Evolutionary conservation across 92 coral and sea anemone genomes (phyloP), one percentile per base, ranked within the genome.

Genomic region (Galaxea fascicularis): DNA sequence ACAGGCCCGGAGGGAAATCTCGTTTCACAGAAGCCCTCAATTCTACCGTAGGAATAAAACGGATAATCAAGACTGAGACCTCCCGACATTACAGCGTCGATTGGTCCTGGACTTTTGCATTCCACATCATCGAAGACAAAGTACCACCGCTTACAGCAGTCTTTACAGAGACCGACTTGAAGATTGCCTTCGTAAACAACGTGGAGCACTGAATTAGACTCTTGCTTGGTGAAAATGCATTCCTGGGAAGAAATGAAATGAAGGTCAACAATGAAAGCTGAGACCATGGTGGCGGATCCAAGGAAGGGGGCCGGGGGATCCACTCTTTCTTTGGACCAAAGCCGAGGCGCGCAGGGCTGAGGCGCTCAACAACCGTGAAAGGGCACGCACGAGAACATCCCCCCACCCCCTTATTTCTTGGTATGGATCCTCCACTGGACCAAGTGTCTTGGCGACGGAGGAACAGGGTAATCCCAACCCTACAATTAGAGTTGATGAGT

Each of bases 51-150:
- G 17, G 90, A 74, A 63, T 93, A 82, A 53, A 87, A 90, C 17
- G 96, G 96, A 65, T 87, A 93, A 52, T 87, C 86, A 4, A 79
- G 83, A 22, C 94, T 66, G 4, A 93, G 82, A 10, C 96, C 96
- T 3, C 96, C 96, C 25, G 96, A 93, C 96, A 90, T 87, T 0
- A 93, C 46, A 16, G 94, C 96, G 20, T 93, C 96, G 80, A 93
- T 76, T 28, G 86, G 77, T 56, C 59, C 86, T 47, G 93, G 92
- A 47, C 31, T 77, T 53, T 53, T 64, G 28, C 94, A 91, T 65
- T 91, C 91, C 57, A 60, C 52, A 45, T 84, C 92, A 30, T 91
- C 66, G 67, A 91, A 91, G 35, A 83, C 83, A 30, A 91, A 91
- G 69, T 76, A 88, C 94, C 94, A 91, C 15, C 92, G 86, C 31